Evolutionary conservation across 2,888 invertebrate species (phyloP), one percentile per base, ranked within the genome.

Genomic region (Clusia tigrina): DNA sequence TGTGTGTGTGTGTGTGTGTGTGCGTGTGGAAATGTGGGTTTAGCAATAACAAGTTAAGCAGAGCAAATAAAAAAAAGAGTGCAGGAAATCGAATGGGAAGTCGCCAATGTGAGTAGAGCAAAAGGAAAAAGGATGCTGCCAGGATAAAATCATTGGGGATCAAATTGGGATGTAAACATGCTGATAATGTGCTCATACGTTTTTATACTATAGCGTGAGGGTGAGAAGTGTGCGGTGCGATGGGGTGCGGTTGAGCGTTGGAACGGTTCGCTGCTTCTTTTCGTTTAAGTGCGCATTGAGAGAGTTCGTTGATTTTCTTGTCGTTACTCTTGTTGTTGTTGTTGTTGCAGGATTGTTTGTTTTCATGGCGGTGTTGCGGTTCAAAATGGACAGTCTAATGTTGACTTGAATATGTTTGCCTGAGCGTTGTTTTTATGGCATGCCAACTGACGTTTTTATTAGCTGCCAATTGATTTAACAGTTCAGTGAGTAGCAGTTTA

Each of bases 151-250:
- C 74, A 71, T 73, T 60, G 69, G 77, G 71, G 69, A 73, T 77
- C 72, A 75, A 78, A 78, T 77, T 78, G 72, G 75, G 79, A 76
- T 78, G 77, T 78, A 77, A 77, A 78, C 77, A 78, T 73, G 76
- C 75, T 74, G 78, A 78, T 77, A 77, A 77, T 78, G 71, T 74
- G 71, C 71, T 70, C 72, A 71, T 73, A 72, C 68, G 69, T 74
- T 75, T 74, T 74, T 69, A 70, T 42, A 3, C n/a, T n/a, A 17
- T 17, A 42, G 42, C 12, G 32, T 32, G n/a, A 15, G n/a, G 42
- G 3, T 42, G 42, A 15, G 3, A 3, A 20, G 48, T 22, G 18
- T 48, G 48, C 20, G 22, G 22, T 48, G 48, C 22, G 48, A 15
- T 15, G n/a, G 42, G 3, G 42, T n/a, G 42, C n/a, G 42, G 9